These are phyloP conservation scores for Anolis carolinensis DNA, from an alignment of 2,113 vertebrate genomes.

Conservation along the genomic window DNA sequence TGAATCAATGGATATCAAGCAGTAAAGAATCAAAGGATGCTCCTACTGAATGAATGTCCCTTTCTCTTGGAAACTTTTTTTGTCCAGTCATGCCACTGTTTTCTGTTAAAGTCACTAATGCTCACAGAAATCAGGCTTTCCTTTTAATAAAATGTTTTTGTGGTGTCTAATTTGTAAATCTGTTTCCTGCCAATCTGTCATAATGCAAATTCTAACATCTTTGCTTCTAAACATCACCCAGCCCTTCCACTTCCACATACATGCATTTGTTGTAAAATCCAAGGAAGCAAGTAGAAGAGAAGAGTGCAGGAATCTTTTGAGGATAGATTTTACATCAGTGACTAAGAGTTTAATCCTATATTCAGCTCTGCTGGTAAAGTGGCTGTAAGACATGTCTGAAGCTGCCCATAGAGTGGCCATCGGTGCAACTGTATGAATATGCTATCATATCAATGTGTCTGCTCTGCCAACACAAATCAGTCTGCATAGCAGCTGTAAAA, in stretches of 20 bases:
- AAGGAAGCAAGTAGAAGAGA: constrained; percentile 1
- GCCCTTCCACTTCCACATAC: neutral
- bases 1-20: neutral
- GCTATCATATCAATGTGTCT: no score
- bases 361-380: no score
- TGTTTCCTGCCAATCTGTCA: neutral
- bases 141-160: neutral
- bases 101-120: neutral
- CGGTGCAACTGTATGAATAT: no score
- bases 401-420: no score
- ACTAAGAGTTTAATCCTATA: no score
- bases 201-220: neutral
- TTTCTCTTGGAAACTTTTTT: neutral
- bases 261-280: neutral
- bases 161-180: neutral
- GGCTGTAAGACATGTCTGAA: no score
- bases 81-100: neutral
- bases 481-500: no score
- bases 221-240: neutral
- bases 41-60: neutral
- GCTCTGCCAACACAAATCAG: no score
- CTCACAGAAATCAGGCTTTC: neutral
- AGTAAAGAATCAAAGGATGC: neutral
- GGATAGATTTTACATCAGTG: no score
- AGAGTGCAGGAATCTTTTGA: neutral